Evolutionary conservation across 2,888 invertebrate genomes (phyloP), one percentile per base, ranked within the genome.

Genomic region (Leucophora obtusa): DNA sequence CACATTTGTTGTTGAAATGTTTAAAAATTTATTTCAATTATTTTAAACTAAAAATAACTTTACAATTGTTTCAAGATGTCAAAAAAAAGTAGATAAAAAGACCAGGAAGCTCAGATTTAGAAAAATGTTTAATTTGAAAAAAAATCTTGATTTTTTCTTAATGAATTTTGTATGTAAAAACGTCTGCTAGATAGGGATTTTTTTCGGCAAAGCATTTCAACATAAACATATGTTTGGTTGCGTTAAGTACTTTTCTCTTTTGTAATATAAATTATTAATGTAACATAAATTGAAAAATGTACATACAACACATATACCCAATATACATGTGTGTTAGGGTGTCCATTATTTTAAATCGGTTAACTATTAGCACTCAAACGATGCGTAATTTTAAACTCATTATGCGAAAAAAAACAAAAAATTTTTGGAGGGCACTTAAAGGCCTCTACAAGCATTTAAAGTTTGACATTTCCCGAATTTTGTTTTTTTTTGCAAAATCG

Each of bases 51-150:
- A 38, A 66, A 59, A 47, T 74, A 73, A 51, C 47, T 47, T 62
- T 62, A 69, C 73, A 79, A 70, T 74, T 79, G 79, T 43, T 70
- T 60, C 28, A 70, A 70, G 47, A 56, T 66, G 38, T 65, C 56
- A 60, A 60, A 43, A 60, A 43, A 43, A 43, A 51, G 9, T 14
- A n/a, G n/a, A 38, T 5, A 63, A 21, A 9, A 14, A 21, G 7
- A 28, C 28, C 4, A 2, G n/a, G 9, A 70, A 59, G 35, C 58
- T 21, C 54, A 66, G 15, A 38, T 38, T 21, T 11, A 18, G 11
- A 33, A n/a, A 15, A 38, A 66, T 53, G n/a, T n/a, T 17, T 53
- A 53, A 10, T 7, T 21, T 7, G 1, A 28, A 28, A 28, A 28
- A 28, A 28, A 28, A 28, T 28, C 28, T 28, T 43, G 35, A 35